Percentiles rank a stretch among this genome's conserved stretches.
Conservation (phyloP, 2,113 vertebrate species). For the Acinonyx jubatus region DNA sequence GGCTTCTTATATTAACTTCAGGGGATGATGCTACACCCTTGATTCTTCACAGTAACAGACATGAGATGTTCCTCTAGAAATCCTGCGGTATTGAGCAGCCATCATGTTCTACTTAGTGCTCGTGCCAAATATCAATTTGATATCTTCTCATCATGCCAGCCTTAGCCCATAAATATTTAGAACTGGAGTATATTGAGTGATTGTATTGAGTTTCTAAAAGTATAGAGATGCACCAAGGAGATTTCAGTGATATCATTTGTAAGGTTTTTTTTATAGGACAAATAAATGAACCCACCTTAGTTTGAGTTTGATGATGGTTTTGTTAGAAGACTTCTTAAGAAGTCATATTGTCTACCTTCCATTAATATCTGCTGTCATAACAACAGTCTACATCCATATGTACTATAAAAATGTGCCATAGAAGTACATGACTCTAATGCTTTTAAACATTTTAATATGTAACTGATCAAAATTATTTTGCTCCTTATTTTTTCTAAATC, state of each 20-base stretch:
- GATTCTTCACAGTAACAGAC: neutral
- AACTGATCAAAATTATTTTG: conserved; percentile 24
- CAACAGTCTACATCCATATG: neutral
- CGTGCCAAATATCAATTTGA: neutral
- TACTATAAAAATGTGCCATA: neutral
- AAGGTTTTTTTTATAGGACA: neutral
- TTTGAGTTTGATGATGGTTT: neutral
- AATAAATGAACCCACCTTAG: neutral
- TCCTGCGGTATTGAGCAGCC: neutral
- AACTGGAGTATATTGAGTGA: neutral
- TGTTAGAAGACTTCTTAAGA: neutral
- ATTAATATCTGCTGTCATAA: neutral
- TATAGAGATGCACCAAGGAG: neutral
- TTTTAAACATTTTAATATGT: conserved; percentile 18
- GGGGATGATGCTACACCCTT: neutral
- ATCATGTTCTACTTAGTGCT: neutral
- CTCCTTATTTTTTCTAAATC: neutral
- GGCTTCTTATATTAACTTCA: neutral
- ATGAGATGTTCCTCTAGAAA: neutral
- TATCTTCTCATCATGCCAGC: neutral
- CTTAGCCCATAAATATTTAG: conserved; percentile 35
- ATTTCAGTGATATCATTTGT: neutral
- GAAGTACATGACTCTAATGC: neutral
- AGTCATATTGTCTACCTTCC: neutral
- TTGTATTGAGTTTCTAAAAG: neutral